phyloP scores from a whole-genome alignment of 2,113 vertebrate species.

The Epinephelus fuscoguttatus region DNA sequence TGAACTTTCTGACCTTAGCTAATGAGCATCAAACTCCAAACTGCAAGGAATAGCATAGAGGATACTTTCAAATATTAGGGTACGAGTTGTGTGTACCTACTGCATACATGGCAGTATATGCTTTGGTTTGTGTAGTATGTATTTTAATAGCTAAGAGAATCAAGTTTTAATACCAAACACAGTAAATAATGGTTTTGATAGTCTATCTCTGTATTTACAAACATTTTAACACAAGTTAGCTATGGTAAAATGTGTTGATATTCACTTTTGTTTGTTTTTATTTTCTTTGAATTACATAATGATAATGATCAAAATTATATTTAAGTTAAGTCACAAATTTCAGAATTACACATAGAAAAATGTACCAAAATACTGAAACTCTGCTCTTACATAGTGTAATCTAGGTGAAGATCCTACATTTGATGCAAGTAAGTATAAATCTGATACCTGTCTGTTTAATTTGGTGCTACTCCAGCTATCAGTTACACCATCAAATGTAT shows the following conservation, averaged over 20 bases:
- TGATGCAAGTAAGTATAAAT: neutral
- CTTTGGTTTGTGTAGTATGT: neutral
- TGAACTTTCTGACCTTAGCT: constrained; percentile 32
- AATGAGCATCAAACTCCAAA: constrained; percentile 31
- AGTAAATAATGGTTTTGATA: neutral
- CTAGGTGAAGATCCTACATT: neutral
- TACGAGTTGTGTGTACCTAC: neutral
- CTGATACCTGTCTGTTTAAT: neutral
- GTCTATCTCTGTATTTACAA: neutral
- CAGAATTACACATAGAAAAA: too few species aligned
- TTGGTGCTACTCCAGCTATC: neutral
- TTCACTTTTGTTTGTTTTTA: too few species aligned
- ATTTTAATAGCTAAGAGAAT: neutral
- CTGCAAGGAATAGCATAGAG: neutral
- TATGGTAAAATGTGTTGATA: neutral
- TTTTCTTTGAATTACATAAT: neutral
- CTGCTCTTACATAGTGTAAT: too few species aligned
- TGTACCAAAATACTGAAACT: too few species aligned
- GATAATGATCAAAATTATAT: neutral
- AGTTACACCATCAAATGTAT: constrained; percentile 2
- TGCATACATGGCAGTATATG: neutral
- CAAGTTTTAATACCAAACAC: neutral
- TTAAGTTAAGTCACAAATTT: too few species aligned
- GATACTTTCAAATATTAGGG: neutral
- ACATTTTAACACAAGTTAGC: neutral